Conservation (phyloP, 2,888 invertebrate genomes). For the Desoria tigrina region DNA sequence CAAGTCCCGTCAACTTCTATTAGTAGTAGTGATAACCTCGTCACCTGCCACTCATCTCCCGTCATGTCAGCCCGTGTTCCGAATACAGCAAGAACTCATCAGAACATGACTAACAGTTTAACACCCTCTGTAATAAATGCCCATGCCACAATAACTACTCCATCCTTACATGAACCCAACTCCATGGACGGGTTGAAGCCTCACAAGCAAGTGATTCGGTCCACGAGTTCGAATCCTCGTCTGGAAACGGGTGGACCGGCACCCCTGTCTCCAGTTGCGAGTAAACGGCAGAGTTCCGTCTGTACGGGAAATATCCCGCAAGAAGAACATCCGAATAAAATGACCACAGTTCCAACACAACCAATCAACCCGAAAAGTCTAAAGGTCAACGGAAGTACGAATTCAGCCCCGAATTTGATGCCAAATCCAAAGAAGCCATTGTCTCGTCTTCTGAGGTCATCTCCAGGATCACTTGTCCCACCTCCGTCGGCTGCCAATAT, state of each 20-base stretch:
- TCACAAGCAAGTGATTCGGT: slow-evolving; percentile 36
- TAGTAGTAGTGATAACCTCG: slow-evolving; percentile 16
- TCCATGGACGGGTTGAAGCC: slow-evolving; percentile 20
- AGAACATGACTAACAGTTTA: too few relatives aligned
- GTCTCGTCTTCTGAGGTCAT: slow-evolving; percentile 38
- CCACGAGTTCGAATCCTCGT: slow-evolving; percentile 40
- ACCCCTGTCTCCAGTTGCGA: slow-evolving; percentile 21
- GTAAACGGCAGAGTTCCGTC: slow-evolving; percentile 23
- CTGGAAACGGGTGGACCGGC: slow-evolving; percentile 33
- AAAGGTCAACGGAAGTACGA: neutral
- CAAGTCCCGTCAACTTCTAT: neutral
- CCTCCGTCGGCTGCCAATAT: slow-evolving; percentile 17
- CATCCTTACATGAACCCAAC: neutral
- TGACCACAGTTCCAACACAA: neutral
- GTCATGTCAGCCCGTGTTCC: too few relatives aligned
- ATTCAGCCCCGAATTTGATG: slow-evolving; percentile 14
- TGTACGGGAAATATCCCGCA: slow-evolving; percentile 29
- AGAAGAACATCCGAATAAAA: slow-evolving; percentile 25
- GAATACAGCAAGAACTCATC: too few relatives aligned
- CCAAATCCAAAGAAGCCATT: slow-evolving; percentile 45
- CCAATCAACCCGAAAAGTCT: slow-evolving; percentile 11
- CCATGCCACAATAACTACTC: slow-evolving; percentile 1
- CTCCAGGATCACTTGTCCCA: slow-evolving; percentile 30
- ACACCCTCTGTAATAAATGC: too few relatives aligned
- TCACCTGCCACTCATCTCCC: slow-evolving; percentile 10